phyloP scores from a whole-genome alignment of 1,140 invertebrate species.

The Berghia stephanieae region DNA sequence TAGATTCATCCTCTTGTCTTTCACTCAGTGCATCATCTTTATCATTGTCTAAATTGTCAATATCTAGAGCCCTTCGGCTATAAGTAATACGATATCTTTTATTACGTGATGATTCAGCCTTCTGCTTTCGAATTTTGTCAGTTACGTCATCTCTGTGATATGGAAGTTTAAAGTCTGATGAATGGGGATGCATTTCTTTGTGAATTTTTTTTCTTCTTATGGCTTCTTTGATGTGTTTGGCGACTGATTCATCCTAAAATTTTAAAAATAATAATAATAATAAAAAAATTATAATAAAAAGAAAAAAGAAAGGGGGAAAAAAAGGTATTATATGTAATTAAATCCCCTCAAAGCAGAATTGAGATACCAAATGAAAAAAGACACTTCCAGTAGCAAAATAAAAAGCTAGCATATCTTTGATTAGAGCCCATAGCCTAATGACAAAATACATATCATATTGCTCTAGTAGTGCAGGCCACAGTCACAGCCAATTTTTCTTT shows the following conservation, averaged over 20 bases:
- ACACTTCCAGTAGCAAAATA: no score
- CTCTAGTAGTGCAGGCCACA: no score
- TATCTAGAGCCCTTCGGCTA: constrained; percentile 43
- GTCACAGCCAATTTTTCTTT: no score
- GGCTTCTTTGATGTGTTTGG: constrained; percentile 52
- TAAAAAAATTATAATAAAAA: no score
- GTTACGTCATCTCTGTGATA: not conserved
- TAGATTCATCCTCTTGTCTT: not conserved
- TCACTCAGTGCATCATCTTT: constrained; percentile 17
- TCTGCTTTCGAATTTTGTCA: constrained; percentile 36
- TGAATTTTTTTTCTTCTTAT: constrained; percentile 58
- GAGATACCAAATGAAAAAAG: no score
- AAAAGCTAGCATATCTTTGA: no score
- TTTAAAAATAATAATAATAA: no score
- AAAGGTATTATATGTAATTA: no score
- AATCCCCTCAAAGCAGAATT: no score
- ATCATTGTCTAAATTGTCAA: constrained; percentile 43
- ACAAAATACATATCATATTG: no score
- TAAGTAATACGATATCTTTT: constrained; percentile 50
- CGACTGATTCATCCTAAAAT: constrained; percentile 54
- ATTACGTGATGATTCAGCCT: constrained; percentile 35
- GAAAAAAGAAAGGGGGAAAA: no score
- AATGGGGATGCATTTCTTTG: constrained; percentile 54
- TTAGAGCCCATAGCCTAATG: no score
- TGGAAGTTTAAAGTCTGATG: constrained; percentile 29